phyloP scores from a whole-genome alignment of 2,797 vertebrate genomes.

The Leucoraja ocellata region DNA sequence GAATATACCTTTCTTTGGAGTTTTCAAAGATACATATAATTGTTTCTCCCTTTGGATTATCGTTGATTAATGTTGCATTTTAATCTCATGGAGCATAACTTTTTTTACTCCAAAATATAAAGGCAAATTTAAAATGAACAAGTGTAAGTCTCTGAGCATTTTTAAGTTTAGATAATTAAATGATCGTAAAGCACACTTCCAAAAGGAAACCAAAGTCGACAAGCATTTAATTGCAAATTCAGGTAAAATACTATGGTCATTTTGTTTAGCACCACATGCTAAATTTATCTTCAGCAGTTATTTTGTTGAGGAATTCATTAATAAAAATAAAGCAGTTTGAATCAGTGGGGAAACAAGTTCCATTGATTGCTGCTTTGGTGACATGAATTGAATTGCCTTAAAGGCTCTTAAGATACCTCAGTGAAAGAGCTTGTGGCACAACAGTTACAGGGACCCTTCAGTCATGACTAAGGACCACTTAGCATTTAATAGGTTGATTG shows the following conservation, averaged over 20 bases:
- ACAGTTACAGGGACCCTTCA: slow-evolving; percentile 37
- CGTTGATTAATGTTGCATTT: background rate
- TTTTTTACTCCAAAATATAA: background rate
- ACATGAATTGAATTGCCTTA: slow-evolving; percentile 37
- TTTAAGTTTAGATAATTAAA: background rate
- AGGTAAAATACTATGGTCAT: slow-evolving; percentile 13
- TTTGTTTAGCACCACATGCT: slow-evolving; percentile 24
- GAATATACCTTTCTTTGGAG: background rate
- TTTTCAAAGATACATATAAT: background rate
- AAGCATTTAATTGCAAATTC: slow-evolving; percentile 15
- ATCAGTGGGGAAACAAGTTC: slow-evolving; percentile 18
- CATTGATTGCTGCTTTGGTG: slow-evolving; percentile 32
- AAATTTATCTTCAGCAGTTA: slow-evolving; percentile 11
- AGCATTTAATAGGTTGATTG: slow-evolving; percentile 39
- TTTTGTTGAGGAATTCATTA: slow-evolving; percentile 27
- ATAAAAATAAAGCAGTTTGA: slow-evolving; percentile 23
- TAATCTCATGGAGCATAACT: too few relatives aligned
- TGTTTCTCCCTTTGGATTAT: background rate
- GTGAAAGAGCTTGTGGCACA: slow-evolving; percentile 35
- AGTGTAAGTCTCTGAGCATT: background rate
- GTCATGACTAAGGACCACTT: slow-evolving; percentile 34
- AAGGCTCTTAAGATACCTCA: slow-evolving; percentile 32
- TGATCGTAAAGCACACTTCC: background rate
- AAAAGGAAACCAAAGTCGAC: slow-evolving; percentile 12
- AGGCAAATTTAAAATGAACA: background rate